Evolutionary conservation across 1,140 invertebrate genomes (phyloP).

Genomic region (Drosophila lowei): DNA sequence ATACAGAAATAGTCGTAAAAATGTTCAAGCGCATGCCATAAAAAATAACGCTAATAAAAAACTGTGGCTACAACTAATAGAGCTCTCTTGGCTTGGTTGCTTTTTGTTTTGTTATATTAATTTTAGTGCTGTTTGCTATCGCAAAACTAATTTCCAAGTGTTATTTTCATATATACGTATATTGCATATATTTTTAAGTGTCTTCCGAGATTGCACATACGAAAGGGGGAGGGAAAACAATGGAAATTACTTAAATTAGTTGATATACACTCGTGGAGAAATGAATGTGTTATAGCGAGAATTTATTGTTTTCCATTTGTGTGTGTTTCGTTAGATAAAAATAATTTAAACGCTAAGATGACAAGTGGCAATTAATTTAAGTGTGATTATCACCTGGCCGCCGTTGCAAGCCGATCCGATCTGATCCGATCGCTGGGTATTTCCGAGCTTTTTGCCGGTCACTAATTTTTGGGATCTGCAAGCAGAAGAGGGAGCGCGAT

Average conservation of each 20-base stretch:
- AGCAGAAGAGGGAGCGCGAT: constrained; percentile 1
- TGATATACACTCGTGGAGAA: constrained; percentile 25
- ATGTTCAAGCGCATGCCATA: constrained; percentile 43
- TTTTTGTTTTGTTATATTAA: constrained; percentile 15
- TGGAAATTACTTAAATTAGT: constrained; percentile 44
- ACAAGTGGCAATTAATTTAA: constrained; percentile 82
- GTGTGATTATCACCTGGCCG: constrained; percentile 78
- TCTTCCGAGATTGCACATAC: constrained; percentile 64
- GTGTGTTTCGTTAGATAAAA: constrained; percentile 67
- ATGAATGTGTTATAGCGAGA: constrained; percentile 33
- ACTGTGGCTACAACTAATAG: constrained; percentile 62
- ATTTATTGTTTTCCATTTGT: constrained; percentile 17
- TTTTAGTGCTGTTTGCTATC: constrained; percentile 37
- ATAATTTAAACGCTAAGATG: constrained; percentile 81
- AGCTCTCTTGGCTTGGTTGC: constrained; percentile 58
- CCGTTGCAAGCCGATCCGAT: constrained; percentile 45
- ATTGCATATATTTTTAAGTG: constrained; percentile 24
- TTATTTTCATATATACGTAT: constrained; percentile 5
- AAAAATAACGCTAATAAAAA: constrained; percentile 46
- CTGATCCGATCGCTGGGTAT: constrained; percentile 47
- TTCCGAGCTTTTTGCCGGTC: constrained; percentile 64
- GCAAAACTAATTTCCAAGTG: constrained; percentile 67
- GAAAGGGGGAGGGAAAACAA: constrained; percentile 13
- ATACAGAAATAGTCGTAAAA: constrained; percentile 53
- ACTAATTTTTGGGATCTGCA: constrained; percentile 78